These are phyloP conservation scores for Sebastes itinus DNA, from an alignment of 2,797 vertebrate species.

Conservation along the genomic window DNA sequence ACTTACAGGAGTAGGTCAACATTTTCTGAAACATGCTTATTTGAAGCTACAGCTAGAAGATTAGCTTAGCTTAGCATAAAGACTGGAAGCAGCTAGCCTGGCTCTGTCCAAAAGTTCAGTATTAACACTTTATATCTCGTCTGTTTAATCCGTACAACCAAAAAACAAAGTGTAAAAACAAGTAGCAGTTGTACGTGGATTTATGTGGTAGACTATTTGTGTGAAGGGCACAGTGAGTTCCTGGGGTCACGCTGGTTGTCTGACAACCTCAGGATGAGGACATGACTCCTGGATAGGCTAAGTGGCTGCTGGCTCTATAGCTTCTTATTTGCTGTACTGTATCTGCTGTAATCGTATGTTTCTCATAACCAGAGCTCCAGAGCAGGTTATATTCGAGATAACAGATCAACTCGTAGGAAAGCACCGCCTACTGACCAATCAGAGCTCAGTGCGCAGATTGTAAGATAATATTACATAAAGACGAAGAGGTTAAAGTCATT, in stretches of 20 bases:
- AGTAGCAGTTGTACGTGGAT: not conserved
- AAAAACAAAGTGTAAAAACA: not conserved
- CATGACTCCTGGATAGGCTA: too few relatives aligned
- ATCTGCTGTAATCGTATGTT: not conserved
- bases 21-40: not conserved
- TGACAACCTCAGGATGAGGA: too few relatives aligned
- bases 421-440: too few relatives aligned
- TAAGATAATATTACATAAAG: too few relatives aligned
- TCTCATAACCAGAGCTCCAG: not conserved
- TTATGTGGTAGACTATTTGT: not conserved
- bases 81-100: not conserved
- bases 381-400: too few relatives aligned
- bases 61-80: not conserved
- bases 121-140: not conserved
- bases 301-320: not conserved
- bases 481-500: too few relatives aligned
- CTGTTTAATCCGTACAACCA: not conserved
- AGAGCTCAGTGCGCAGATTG: too few relatives aligned
- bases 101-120: not conserved
- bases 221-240: not conserved
- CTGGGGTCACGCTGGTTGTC: not conserved
- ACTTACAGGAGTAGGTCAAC: not conserved
- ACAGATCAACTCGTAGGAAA: too few relatives aligned
- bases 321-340: not conserved
- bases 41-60: not conserved